These are phyloP conservation scores for Drosophila pruinosa DNA, from an alignment of 1,140 invertebrate species.

Conservation along the genomic window DNA sequence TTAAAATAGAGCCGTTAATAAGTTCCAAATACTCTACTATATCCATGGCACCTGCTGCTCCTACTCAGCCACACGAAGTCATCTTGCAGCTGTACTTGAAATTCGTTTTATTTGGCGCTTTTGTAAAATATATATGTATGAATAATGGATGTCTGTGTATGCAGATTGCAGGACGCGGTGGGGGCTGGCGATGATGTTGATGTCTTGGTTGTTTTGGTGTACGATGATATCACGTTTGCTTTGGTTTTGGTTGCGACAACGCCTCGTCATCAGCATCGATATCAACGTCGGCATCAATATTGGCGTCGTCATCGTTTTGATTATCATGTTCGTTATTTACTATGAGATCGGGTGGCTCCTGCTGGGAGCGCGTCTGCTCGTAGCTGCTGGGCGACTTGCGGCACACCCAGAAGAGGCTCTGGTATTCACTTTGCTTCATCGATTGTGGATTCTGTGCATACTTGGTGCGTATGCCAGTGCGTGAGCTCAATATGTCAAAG, in stretches of 20 bases:
- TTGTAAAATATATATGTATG: background rate
- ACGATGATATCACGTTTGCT: constrained; percentile 16
- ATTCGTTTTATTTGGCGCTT: constrained; percentile 21
- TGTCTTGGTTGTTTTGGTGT: background rate
- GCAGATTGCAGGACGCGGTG: constrained; percentile 7
- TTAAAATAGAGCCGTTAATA: too few species aligned
- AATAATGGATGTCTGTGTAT: background rate
- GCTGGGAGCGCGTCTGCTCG: constrained; percentile 9
- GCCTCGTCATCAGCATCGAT: background rate
- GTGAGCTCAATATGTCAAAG: constrained; percentile 91
- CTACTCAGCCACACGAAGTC: background rate
- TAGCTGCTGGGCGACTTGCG: constrained; percentile 55
- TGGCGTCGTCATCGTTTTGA: background rate
- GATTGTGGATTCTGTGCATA: constrained; percentile 96
- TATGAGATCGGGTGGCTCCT: constrained; percentile 61
- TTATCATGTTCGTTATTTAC: constrained; percentile 26
- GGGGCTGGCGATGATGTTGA: background rate
- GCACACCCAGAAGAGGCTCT: constrained; percentile 79
- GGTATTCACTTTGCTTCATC: constrained; percentile 87
- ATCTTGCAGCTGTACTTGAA: constrained; percentile 3
- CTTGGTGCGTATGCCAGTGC: constrained; percentile 90
- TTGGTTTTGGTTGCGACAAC: too few species aligned
- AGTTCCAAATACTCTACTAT: too few species aligned
- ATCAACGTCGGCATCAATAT: background rate
- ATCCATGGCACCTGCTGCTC: background rate